These are phyloP conservation scores for Enteromius unitaeniatus DNA, from an alignment of 2,797 vertebrate genomes.

Conservation along the genomic window DNA sequence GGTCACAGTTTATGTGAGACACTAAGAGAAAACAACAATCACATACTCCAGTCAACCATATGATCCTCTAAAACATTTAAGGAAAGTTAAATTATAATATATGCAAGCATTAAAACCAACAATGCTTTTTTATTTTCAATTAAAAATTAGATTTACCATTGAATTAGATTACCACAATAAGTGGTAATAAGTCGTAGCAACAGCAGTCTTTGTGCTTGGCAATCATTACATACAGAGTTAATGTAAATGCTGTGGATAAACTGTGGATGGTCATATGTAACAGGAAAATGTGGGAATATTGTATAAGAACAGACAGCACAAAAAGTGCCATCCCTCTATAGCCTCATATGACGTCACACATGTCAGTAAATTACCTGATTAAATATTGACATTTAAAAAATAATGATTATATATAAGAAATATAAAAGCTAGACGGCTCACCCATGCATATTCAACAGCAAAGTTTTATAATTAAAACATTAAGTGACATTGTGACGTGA, in stretches of 20 bases:
- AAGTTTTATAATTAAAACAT: neutral
- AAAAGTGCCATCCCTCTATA: neutral
- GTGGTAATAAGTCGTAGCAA: neutral
- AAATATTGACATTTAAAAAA: neutral
- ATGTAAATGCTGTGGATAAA: neutral
- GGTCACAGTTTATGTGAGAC: neutral
- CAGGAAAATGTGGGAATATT: neutral
- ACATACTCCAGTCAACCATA: neutral
- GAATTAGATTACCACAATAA: too few relatives aligned
- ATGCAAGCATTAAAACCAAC: neutral
- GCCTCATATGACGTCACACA: neutral
- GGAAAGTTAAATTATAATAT: neutral
- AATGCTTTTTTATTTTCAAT: neutral
- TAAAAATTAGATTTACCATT: neutral
- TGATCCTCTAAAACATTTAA: neutral
- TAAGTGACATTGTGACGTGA: neutral
- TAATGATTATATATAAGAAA: neutral
- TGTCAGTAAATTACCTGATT: neutral
- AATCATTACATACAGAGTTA: neutral
- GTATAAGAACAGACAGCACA: neutral
- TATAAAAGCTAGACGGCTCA: too few relatives aligned
- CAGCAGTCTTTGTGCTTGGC: neutral
- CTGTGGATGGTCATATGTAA: neutral
- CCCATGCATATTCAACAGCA: neutral
- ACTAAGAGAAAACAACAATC: neutral